Conservation (phyloP, 2,888 invertebrate species). For the Tyria jacobaeae region DNA sequence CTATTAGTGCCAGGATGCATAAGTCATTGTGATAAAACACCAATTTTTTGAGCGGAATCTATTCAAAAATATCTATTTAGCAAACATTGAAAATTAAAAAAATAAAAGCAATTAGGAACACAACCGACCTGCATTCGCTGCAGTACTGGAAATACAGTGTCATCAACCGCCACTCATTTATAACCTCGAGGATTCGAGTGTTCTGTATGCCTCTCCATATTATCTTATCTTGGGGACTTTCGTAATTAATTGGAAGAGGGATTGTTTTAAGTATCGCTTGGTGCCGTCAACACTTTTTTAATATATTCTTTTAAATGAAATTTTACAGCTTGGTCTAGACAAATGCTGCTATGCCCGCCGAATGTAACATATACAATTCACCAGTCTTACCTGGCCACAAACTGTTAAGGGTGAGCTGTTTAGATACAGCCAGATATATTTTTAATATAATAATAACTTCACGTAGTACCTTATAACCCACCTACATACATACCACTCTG, state of each 20-base stretch:
- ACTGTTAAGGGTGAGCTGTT: too few relatives aligned
- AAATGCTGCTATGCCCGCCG: too few relatives aligned
- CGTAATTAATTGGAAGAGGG: constrained; percentile 11
- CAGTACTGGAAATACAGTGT: constrained; percentile 19
- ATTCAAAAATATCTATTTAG: not conserved
- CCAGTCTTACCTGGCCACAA: too few relatives aligned
- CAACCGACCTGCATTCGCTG: constrained; percentile 21
- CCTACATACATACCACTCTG: too few relatives aligned
- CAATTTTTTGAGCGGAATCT: not conserved
- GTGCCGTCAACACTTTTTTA: not conserved
- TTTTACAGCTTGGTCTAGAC: too few relatives aligned
- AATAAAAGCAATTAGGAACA: not conserved
- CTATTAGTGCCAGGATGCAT: too few relatives aligned
- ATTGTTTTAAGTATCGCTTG: constrained; percentile 6
- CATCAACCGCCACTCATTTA: constrained; percentile 18
- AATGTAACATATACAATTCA: too few relatives aligned
- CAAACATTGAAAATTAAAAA: not conserved
- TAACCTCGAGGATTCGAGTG: constrained; percentile 35
- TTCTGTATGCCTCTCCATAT: constrained; percentile 15
- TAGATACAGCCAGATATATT: too few relatives aligned
- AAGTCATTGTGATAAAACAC: not conserved
- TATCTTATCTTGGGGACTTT: constrained; percentile 28
- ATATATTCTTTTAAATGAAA: not conserved
- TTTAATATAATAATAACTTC: too few relatives aligned
- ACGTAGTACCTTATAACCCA: too few relatives aligned